Evolutionary conservation across 1,140 invertebrate genomes (phyloP), one percentile per base, ranked within the genome.

Genomic region (Drosophila pachea): DNA sequence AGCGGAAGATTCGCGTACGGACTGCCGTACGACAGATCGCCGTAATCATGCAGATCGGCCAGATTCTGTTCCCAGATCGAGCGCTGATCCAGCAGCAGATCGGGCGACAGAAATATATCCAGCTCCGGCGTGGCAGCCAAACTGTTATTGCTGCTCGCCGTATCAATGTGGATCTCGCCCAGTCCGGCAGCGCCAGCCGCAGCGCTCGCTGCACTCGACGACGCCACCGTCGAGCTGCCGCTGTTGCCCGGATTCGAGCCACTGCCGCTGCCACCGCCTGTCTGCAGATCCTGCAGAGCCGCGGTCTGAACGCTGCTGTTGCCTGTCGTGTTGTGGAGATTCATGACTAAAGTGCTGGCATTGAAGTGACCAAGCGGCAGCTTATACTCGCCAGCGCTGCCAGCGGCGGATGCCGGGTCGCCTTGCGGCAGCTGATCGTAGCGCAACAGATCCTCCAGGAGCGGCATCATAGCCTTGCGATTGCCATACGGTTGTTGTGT

Each of bases 401-500:
- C 53, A 6, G 31, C 43, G 29, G 58, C 43, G 29, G 53, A 9
- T 4, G 35, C 56, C 3, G 16, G 36, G 32, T 7, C n/a, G 8
- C 3, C 47, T 33, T 22, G 45, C 29, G 12, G n/a, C 8, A 56
- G 63, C 6, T 90, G 14, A 16, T 91, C 91, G 66, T 91, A 92
- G 22, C 90, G 78, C 32, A 92, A 90, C 5, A 92, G 86, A 56
- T 89, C 92, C 81, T 94, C 93, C 52, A 93, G 93, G 2, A 94
- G 73, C n/a, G 94, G 89, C 53, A 92, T 89, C 5, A 92, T 91
- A 33, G 94, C 93, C 22, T 94, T 89, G 72, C 92, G 93, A 88
- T 95, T 95, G 0, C 93, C 93, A 79, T 94, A 93, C 0, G 93
- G 90, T 70, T 91, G 93, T 8, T 86, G 81, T 2, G 78, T 74